phyloP scores from a whole-genome alignment of 2,797 vertebrate species.

The Carduelis carduelis region DNA sequence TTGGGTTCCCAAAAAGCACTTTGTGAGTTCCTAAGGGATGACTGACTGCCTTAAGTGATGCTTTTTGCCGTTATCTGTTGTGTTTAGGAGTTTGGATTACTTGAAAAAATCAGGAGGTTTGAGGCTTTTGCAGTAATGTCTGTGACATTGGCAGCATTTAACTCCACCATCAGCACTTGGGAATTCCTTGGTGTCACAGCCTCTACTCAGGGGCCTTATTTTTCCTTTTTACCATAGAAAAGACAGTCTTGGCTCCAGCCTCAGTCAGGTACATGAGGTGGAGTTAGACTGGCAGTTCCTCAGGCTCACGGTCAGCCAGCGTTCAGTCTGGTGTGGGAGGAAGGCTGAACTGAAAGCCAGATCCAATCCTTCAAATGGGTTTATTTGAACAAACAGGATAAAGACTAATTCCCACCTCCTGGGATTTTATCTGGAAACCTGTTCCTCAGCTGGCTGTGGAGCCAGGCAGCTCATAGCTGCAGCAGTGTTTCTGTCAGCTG shows the following conservation, averaged over 20 bases:
- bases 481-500: not conserved
- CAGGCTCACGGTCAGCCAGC: accelerated
- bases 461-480: not conserved
- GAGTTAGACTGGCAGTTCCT: not conserved
- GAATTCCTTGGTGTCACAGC: accelerated
- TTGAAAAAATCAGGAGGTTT: not conserved
- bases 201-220: not conserved
- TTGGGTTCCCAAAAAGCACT: not conserved
- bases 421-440: not conserved
- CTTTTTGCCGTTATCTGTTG: accelerated
- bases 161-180: not conserved
- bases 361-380: not conserved
- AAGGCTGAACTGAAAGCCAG: not conserved
- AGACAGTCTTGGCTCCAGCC: not conserved
- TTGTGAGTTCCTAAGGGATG: too few species aligned
- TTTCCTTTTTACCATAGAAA: not conserved
- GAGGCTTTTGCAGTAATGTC: accelerated
- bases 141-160: accelerated
- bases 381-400: not conserved
- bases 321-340: not conserved
- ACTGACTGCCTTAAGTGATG: not conserved
- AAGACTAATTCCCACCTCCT: not conserved
- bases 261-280: not conserved
- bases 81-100: not conserved
- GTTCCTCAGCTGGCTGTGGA: not conserved